Percentiles rank a stretch among this genome's conserved stretches.
Conservation (phyloP, 1,140 invertebrate species). For the Aporrectodea caliginosa region DNA sequence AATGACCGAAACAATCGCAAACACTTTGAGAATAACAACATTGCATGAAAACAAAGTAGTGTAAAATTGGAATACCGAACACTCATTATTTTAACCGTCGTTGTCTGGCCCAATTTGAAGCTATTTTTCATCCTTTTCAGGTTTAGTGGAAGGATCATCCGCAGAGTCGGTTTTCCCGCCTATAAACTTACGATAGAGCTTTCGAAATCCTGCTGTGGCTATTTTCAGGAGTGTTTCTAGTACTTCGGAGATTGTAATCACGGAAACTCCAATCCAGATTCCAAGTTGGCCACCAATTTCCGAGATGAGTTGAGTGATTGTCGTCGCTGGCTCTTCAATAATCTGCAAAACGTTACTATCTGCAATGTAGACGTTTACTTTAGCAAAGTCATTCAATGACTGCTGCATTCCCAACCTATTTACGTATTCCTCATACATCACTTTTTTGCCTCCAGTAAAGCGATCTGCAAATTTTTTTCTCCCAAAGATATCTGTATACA, state of each 20-base stretch:
- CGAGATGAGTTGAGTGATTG: slow-evolving; percentile 23
- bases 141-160: too few species aligned
- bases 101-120: too few species aligned
- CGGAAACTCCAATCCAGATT: slow-evolving; percentile 25
- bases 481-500: background rate
- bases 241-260: background rate
- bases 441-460: background rate
- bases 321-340: slow-evolving; percentile 29
- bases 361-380: slow-evolving; percentile 29
- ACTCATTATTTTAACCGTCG: too few species aligned
- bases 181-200: too few species aligned
- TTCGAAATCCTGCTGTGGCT: too few species aligned
- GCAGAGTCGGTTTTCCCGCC: too few species aligned
- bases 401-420: background rate
- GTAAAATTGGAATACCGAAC: too few species aligned
- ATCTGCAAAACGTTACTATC: slow-evolving; percentile 33
- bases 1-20: too few species aligned
- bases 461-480: background rate
- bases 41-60: too few species aligned
- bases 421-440: background rate
- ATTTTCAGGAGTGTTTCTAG: background rate
- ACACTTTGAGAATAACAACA: too few species aligned
- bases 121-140: too few species aligned
- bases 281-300: slow-evolving; percentile 35
- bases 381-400: background rate